These are phyloP conservation scores for Copidosoma aretas DNA, from an alignment of 2,888 invertebrate genomes.

Conservation along the genomic window DNA sequence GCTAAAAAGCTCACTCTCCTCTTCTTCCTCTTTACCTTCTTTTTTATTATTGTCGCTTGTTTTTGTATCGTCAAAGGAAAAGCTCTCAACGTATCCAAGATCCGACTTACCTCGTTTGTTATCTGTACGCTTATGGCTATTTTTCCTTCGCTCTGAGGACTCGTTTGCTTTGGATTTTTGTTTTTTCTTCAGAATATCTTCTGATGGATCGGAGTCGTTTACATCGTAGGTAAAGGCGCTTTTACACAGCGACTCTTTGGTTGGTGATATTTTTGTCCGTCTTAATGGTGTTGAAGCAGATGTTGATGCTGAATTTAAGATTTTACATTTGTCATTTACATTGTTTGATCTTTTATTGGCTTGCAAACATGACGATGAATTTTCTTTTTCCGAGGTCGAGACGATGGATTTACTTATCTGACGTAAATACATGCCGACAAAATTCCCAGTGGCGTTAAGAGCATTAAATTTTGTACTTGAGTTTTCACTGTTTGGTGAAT, in stretches of 20 bases:
- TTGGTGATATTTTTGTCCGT: conserved; percentile 60
- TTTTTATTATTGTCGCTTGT: conserved; percentile 28
- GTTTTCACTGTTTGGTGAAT: conserved; percentile 5
- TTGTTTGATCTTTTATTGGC: conserved; percentile 45
- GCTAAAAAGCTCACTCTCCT: conserved; percentile 47
- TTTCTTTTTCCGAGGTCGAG: conserved; percentile 50
- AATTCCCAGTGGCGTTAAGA: conserved; percentile 43
- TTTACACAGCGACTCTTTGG: conserved; percentile 55
- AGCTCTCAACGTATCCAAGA: conserved; percentile 38
- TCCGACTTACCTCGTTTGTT: conserved; percentile 38
- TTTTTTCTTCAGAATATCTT: conserved; percentile 37
- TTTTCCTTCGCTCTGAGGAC: conserved; percentile 22
- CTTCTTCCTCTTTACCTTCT: conserved; percentile 28
- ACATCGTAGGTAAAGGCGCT: conserved; percentile 51
- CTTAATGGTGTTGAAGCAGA: conserved; percentile 54
- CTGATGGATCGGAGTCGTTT: conserved; percentile 20
- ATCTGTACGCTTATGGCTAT: conserved; percentile 32
- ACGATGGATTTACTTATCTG: conserved; percentile 56
- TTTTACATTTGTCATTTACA: conserved; percentile 42
- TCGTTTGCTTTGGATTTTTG: conserved; percentile 42
- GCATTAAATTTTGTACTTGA: conserved; percentile 47
- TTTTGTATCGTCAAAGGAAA: conserved; percentile 31
- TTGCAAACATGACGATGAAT: conserved; percentile 39
- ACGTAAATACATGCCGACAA: conserved; percentile 55
- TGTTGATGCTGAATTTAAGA: conserved; percentile 44